phyloP scores from a whole-genome alignment of 2,797 vertebrate genomes.

The Hafferia zeledoni region DNA sequence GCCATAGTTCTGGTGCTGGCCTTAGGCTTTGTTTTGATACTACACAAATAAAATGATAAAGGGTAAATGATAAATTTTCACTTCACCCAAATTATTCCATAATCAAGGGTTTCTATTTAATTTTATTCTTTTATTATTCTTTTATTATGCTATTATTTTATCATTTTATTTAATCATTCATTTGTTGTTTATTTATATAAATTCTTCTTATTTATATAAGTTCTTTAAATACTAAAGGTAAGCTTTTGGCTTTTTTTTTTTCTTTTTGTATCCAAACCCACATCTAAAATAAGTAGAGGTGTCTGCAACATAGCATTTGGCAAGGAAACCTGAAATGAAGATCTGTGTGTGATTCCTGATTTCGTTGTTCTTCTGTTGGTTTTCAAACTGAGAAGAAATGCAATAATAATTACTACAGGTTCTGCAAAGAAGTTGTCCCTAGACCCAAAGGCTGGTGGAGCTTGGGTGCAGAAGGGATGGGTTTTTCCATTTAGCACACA shows the following conservation, averaged over 20 bases:
- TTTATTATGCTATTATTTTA: background rate
- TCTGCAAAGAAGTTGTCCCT: background rate
- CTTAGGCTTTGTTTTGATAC: background rate
- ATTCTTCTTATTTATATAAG: no score
- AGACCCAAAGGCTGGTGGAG: background rate
- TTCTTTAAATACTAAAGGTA: background rate
- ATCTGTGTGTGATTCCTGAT: background rate
- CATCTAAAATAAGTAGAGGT: background rate
- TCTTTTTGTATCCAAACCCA: fast-evolving
- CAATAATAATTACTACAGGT: background rate
- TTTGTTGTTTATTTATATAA: background rate
- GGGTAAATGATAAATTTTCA: background rate
- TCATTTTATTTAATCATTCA: background rate
- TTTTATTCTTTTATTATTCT: background rate
- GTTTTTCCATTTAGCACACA: background rate
- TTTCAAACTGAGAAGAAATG: background rate
- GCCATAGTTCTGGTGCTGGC: background rate
- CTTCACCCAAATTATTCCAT: background rate
- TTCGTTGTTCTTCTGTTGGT: background rate
- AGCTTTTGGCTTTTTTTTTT: fast-evolving
- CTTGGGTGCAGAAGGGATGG: fast-evolving
- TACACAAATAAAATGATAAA: background rate
- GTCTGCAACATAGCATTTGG: background rate
- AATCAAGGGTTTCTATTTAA: background rate
- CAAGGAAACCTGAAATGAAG: background rate